Evolutionary conservation across 37 sponge, comb jelly and placozoan species (phyloP), one percentile per base, ranked within the genome.

Genomic region (Corticium candelabrum): DNA sequence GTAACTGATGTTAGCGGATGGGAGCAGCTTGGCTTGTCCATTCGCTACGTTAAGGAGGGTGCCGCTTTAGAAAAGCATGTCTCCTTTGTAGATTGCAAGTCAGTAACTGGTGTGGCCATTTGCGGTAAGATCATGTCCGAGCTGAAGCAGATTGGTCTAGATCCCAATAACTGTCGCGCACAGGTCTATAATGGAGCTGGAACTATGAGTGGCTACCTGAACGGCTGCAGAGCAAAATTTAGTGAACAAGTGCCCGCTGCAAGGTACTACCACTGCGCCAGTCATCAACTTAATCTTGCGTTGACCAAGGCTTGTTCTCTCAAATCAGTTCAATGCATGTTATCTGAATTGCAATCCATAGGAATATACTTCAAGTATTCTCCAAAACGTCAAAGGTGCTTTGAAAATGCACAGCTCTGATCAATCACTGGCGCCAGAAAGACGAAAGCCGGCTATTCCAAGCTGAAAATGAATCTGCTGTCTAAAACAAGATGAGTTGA

Each of bases 131-230:
- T 43, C 39, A 27, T 76, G 37, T 27, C 62, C 21, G 21, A 50
- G 21, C 11, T 27, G 62, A 27, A 11, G 11, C 11, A 50, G 21
- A 27, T 50, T 50, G 21, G 21, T n/a, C n/a, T n/a, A n/a, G n/a
- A n/a, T n/a, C n/a, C 11, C 62, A 11, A 11, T 50, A 21, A 11
- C 21, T 21, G 11, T 50, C 21, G 1, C 41, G 68, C 76, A 73
- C 39, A 76, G 56, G 37, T 43, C 75, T 77, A 50, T 76, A 68
- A 82, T 82, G 82, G 82, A 43, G 82, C 82, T 21, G 82, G 76
- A 30, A 80, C 32, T 36, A 76, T 82, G 57, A 38, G 68, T 37
- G 82, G 76, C 29, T 37, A 82, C 35, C 57, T 76, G n/a, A 76
- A 27, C 30, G 76, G 57, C 7, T 82, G 76, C 37, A 11, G n/a